phyloP scores from a whole-genome alignment of 2,888 invertebrate genomes.

The Elysia crispata region DNA sequence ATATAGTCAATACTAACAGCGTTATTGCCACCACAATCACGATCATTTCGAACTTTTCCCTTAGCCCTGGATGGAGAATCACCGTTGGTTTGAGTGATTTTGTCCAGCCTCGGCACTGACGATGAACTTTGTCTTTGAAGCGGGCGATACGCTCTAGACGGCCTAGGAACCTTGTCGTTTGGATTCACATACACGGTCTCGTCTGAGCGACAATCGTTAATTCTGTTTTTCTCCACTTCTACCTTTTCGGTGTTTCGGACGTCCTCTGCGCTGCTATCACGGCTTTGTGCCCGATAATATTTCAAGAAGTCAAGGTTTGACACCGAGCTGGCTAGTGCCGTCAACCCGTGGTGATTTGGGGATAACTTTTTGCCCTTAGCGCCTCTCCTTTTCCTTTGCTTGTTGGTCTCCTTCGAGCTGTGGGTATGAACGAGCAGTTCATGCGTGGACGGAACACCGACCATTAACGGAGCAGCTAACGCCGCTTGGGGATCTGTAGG shows the following conservation, averaged over 20 bases:
- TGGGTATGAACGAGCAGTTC: background rate
- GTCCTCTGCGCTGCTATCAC: background rate
- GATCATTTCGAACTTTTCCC: background rate
- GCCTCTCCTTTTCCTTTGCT: conserved; percentile 27
- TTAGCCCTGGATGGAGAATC: background rate
- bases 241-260: background rate
- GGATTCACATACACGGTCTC: background rate
- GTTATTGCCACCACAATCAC: background rate
- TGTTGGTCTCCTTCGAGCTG: conserved; percentile 26
- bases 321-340: background rate
- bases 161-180: too few relatives aligned
- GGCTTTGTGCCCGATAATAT: background rate
- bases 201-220: background rate
- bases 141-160: too few relatives aligned
- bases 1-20: conserved; percentile 6
- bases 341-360: background rate
- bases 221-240: background rate
- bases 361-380: conserved; percentile 11
- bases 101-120: conserved; percentile 35
- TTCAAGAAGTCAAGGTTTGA: background rate
- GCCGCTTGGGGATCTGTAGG: conserved; percentile 45
- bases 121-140: background rate
- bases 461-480: conserved; percentile 17
- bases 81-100: conserved; percentile 41
- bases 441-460: conserved; percentile 5